Evolutionary conservation across 2,113 vertebrate genomes (phyloP), one percentile per base, ranked within the genome.

Genomic region (Perognathus longimembris): DNA sequence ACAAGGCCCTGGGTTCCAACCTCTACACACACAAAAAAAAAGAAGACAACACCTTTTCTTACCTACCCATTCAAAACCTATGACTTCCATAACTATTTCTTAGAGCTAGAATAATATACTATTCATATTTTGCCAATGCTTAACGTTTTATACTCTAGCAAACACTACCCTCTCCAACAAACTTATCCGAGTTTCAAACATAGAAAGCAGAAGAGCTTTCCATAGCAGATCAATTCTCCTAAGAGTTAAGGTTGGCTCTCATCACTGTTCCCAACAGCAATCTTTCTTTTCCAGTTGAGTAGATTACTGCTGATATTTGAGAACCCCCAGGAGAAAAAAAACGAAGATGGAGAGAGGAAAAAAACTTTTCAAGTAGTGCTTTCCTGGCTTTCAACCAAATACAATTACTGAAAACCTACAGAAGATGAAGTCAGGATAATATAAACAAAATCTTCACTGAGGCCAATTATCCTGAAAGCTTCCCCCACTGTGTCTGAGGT

Each of bases 271-370:
- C 54, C 89, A 66, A 76, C 26, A 95, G 86, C 76, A 91, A 92
- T 34, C 89, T 84, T 57, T 89, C 66, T 80, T 94, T 89, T 85
- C 96, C 89, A 96, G 96, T 83, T 34, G 54, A 45, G 69, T 0
- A 90, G 61, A 91, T 94, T 83, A 95, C 30, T 93, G 79, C 74
- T 88, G 95, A 76, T 78, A 96, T 71, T 57, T 78, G 75, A 97
- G 92, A 93, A 94, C 66, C 57, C 61, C 85, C 94, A 74, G 32
- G 92, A 95, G 77, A 89, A 94, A 95, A 89, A 94, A 95, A 79
- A 42, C 22, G 38, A 85, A 66, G 88, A 92, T 54, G 42, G 79
- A 76, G 34, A 67, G 85, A 90, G 50, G 38, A 45, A 45, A 89
- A 81, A 85, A 30, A 24, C 21, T 70, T 77, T 76, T 63, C 40